Evolutionary conservation across 2,797 vertebrate species (phyloP), one percentile per base, ranked within the genome.

Genomic region (Helicolenus hilgendorfi): DNA sequence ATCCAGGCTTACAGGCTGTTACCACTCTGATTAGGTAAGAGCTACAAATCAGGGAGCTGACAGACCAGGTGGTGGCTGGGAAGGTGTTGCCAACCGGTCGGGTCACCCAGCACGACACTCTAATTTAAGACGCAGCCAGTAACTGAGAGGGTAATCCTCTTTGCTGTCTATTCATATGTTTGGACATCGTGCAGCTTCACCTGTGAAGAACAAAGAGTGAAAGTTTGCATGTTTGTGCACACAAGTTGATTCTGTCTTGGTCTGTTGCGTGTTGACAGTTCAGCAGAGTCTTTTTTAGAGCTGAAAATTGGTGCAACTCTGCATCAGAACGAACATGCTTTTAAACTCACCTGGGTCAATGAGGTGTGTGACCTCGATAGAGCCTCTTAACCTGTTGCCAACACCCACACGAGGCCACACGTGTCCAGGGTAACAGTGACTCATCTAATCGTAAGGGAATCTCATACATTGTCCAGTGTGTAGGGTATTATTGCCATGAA

Each of bases 91-190:
- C 62, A 71, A 72, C 88, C 58, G 14, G 76, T 72, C 79, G 56
- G 63, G 70, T 84, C 89, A 86, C 64, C 65, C 76, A 73, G 86
- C 56, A 77, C 2, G 60, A 27, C 55, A 36, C 72, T 87, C 73
- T 93, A 70, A 92, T 91, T 94, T 94, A 77, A 90, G 88, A 89
- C 79, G 56, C 83, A 80, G 86, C 69, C 65, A 6, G 22, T 68
- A 24, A 87, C 77, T 38, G 77, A 86, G 75, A 85, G 35, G 14
- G 18, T 95, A 95, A 94, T 97, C 94, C 93, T 94, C 94, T 96
- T 94, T 93, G 69, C 89, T 77, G 41, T 79, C 72, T 78, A 20
- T 86, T 65, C 69, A 86, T 83, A 81, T 71, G 64, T 60, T 89
- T 27, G 26, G 68, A 90, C 74, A 24, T 77, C 4, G 4, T 74